phyloP scores from a whole-genome alignment of 2,888 invertebrate genomes.

The Nineta flava region DNA sequence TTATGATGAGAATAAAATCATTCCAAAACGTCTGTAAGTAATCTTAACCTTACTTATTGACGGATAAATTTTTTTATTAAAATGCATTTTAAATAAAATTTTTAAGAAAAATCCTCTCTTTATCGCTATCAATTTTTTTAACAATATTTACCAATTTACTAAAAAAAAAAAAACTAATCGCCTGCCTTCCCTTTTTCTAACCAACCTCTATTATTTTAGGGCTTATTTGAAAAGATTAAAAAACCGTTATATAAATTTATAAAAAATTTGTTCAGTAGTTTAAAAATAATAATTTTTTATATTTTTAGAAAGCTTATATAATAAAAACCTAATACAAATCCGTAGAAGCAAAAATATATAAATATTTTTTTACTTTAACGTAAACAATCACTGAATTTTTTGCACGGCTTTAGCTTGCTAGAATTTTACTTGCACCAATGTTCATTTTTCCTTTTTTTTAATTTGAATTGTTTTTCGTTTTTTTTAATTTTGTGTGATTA shows the following conservation, averaged over 20 bases:
- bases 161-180: background rate
- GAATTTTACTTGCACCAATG: background rate
- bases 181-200: slow-evolving; percentile 1
- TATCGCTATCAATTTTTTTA: no score
- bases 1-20: background rate
- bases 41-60: no score
- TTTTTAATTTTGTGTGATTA: no score
- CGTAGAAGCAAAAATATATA: background rate
- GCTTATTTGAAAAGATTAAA: no score
- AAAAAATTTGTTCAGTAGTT: background rate
- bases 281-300: background rate
- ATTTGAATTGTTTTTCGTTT: no score
- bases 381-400: background rate
- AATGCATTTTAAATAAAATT: no score
- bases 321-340: background rate
- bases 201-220: background rate
- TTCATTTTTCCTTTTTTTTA: background rate
- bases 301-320: background rate
- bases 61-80: no score
- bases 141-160: no score
- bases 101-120: no score
- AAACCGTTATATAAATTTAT: no score
- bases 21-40: no score
- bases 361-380: background rate
- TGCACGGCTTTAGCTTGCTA: slow-evolving; percentile 1